A percentile compares a stretch with the other conserved stretches of the same genome.
Conservation (phyloP, 2,113 vertebrate genomes). For the Machaerirhynchus nigripectus region DNA sequence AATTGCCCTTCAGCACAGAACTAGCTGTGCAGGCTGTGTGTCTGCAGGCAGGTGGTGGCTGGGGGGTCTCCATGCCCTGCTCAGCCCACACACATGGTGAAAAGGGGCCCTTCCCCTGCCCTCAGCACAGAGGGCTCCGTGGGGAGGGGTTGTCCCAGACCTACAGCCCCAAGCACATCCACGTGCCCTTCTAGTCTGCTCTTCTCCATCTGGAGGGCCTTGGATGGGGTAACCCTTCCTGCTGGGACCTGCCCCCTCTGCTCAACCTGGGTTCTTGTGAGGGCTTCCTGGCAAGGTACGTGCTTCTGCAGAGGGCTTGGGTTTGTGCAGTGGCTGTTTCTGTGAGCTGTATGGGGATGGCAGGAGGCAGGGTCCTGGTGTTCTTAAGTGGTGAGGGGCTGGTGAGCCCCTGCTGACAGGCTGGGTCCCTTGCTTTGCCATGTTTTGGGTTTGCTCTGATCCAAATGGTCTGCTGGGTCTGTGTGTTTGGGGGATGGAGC, state of each 20-base stretch:
- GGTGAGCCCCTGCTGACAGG: neutral
- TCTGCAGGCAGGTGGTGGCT: neutral
- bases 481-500: neutral
- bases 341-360: neutral
- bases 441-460: neutral
- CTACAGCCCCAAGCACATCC: neutral
- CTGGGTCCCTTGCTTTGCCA: neutral
- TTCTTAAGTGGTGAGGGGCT: neutral
- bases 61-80: neutral
- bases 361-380: neutral
- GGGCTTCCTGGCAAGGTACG: neutral
- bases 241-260: neutral
- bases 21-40: neutral
- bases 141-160: neutral
- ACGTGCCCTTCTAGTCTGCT: neutral
- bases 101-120: neutral
- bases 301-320: neutral
- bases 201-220: neutral
- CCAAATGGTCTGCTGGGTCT: neutral
- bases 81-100: neutral
- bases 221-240: neutral
- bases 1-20: neutral
- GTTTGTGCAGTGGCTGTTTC: neutral
- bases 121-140: neutral
- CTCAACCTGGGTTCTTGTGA: rapidly evolving